Evolutionary conservation across 2,888 invertebrate species (phyloP), one percentile per base, ranked within the genome.

Genomic region (Smittia sp.): DNA sequence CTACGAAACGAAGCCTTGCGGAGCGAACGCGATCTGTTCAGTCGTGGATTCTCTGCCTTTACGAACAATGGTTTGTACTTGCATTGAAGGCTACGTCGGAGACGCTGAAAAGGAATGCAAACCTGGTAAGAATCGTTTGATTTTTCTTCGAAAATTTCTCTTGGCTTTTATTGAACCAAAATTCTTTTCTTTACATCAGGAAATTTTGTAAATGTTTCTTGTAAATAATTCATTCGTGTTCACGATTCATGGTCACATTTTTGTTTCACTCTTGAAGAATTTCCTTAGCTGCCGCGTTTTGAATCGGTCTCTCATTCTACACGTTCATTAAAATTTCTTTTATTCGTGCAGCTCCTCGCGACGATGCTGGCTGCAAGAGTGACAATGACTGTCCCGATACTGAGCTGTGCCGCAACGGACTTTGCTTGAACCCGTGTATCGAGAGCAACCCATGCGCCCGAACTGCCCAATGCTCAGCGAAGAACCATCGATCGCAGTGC

Each of bases 11-110:
- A 86, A 87, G 79, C 93, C 94, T 0, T 95, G 94, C 79, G 93
- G 93, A 15, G 80, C 84, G 41, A 89, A 91, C 79, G 93, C 95
- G 0, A 86, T 90, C 76, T 96, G 96, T 80, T 87, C 89, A 7
- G 94, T 95, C 9, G 89, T 93, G 24, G 91, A 94, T 79, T 93
- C 93, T 0, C 82, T 94, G 76, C 95, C 95, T 4, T 86, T 93
- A 82, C 87, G 94, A 77, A 93, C 94, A 6, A 92, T 95, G 88
- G 89, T 92, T 75, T 95, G 95, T 80, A 89, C 91, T 79, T 96
- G 95, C 79, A 86, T 91, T 75, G 88, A 88, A 75, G 93, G 93
- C 75, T 91, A 88, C 78, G 86, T 90, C 77, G 95, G 95, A 76
- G 93, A 95, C 81, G 94, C 95, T 9, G 92, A 94, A 77, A 86